A percentile compares a stretch with the other conserved stretches of the same genome.
phyloP scores from a whole-genome alignment of 2,888 invertebrate genomes.

The Caenorhabditis sinica region DNA sequence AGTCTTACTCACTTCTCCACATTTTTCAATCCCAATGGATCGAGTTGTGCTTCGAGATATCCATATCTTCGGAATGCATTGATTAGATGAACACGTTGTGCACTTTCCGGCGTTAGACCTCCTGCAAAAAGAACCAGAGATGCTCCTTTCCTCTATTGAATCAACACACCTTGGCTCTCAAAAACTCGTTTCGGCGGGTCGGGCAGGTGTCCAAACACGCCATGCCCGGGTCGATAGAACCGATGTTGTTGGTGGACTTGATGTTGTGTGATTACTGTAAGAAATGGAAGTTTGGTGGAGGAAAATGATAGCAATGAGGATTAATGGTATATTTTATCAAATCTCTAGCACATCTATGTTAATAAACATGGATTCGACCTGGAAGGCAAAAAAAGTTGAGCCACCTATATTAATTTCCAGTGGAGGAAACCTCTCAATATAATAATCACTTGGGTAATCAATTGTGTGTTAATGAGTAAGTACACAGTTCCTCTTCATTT shows the following conservation, averaged over 20 bases:
- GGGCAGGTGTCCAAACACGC: conserved; percentile 75
- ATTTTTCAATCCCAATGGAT: conserved; percentile 78
- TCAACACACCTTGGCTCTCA: conserved; percentile 68
- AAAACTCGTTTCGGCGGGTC: conserved; percentile 74
- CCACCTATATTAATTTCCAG: not conserved
- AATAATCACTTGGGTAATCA: conserved; percentile 17
- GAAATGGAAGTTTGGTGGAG: too few relatives aligned
- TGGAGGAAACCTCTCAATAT: not conserved
- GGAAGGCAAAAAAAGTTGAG: not conserved
- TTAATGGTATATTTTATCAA: too few relatives aligned
- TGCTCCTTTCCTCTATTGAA: conserved; percentile 9
- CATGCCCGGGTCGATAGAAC: conserved; percentile 71
- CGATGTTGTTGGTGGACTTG: conserved; percentile 53
- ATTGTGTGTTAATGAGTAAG: conserved; percentile 18
- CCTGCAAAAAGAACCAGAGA: conserved; percentile 52
- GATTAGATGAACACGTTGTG: conserved; percentile 78
- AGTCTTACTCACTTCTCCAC: conserved; percentile 65
- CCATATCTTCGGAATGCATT: conserved; percentile 82
- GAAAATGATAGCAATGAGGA: not conserved
- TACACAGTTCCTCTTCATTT: not conserved
- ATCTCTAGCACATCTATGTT: too few relatives aligned
- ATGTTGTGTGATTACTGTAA: conserved; percentile 22
- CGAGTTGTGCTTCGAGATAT: conserved; percentile 80
- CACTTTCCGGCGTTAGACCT: conserved; percentile 69
- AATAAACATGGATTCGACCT: too few relatives aligned